phyloP scores from a whole-genome alignment of 2,797 vertebrate species.

The Artibeus jamaicensis region DNA sequence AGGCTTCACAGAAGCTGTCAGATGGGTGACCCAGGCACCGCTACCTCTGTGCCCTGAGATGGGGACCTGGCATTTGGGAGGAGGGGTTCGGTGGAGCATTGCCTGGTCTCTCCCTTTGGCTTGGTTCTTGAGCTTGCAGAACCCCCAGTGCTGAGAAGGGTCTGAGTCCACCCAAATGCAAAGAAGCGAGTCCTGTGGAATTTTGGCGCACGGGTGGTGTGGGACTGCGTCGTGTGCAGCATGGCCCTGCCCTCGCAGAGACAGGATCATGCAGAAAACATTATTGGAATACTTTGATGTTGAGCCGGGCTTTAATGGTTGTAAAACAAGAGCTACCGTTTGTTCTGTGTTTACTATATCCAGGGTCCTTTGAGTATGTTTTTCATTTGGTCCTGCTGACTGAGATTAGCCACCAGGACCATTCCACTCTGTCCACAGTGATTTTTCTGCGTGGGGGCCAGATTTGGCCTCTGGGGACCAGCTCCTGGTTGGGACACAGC shows the following conservation, averaged over 20 bases:
- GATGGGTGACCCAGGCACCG: background rate
- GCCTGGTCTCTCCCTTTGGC: background rate
- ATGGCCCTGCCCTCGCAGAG: background rate
- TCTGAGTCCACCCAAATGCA: no score
- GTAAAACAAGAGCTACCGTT: background rate
- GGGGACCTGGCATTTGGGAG: background rate
- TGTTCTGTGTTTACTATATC: background rate
- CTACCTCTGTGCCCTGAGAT: background rate
- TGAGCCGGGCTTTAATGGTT: background rate
- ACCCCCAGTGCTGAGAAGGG: background rate
- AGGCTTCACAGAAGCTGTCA: background rate
- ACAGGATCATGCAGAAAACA: background rate
- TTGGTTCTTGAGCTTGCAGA: background rate
- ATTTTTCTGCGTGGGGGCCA: background rate
- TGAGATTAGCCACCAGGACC: accelerated
- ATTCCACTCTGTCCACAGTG: background rate
- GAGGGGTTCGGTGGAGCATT: background rate
- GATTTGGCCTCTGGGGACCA: background rate
- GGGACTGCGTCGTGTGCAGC: accelerated
- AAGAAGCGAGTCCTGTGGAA: no score
- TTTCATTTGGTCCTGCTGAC: background rate
- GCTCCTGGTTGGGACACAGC: background rate
- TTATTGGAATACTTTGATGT: background rate
- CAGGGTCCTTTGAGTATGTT: background rate
- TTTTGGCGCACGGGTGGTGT: background rate